Percentiles rank a stretch among this genome's conserved stretches.
phyloP scores from a whole-genome alignment of 2,113 vertebrate genomes.

The Neogobius melanostomus region DNA sequence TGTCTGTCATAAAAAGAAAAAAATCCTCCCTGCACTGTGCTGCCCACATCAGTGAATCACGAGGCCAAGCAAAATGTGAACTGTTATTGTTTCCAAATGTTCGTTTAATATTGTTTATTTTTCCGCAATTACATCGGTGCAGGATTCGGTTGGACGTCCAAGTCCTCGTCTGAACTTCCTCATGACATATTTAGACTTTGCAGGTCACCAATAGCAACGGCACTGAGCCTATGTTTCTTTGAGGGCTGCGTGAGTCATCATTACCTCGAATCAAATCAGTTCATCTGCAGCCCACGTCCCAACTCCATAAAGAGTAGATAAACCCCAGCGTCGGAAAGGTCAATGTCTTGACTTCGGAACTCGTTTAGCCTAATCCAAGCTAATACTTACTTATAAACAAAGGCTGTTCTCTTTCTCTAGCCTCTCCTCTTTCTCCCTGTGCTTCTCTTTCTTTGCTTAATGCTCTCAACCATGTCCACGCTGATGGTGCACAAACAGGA shows the following conservation, averaged over 20 bases:
- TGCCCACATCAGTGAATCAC: neutral
- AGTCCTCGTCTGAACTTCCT: slow-evolving; percentile 1
- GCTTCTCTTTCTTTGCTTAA: neutral
- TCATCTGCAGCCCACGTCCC: neutral
- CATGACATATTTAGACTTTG: neutral
- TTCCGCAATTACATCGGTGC: neutral
- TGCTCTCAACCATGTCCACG: neutral
- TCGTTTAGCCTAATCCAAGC: slow-evolving; percentile 43
- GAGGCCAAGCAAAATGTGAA: neutral
- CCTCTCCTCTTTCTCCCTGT: neutral
- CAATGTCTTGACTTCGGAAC: neutral
- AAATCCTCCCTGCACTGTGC: neutral
- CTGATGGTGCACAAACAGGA: too few relatives aligned
- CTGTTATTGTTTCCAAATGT: neutral
- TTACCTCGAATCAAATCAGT: neutral
- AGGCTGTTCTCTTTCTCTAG: neutral
- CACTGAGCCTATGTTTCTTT: neutral
- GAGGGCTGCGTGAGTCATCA: neutral
- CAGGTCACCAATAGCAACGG: neutral
- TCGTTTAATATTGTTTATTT: neutral
- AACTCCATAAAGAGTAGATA: neutral
- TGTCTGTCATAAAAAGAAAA: neutral
- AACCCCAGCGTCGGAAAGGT: slow-evolving; percentile 34
- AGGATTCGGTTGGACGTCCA: neutral
- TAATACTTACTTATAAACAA: slow-evolving; percentile 83